Conservation (phyloP, 2,888 invertebrate genomes). For the Parapristionchus giblindavisi region DNA sequence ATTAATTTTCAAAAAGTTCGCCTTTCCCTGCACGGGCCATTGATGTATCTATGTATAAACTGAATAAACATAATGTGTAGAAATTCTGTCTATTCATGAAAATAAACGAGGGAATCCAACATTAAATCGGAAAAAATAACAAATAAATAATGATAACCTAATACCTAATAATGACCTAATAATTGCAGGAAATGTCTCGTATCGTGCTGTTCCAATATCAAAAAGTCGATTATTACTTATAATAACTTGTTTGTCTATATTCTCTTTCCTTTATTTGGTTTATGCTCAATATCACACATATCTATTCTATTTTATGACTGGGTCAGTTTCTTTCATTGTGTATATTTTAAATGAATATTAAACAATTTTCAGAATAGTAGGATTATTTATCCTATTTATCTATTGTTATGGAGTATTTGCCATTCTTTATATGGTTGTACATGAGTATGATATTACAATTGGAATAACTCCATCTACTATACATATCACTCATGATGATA, state of each 20-base stretch:
- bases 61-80: too few species aligned
- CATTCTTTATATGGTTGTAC: conserved; percentile 50
- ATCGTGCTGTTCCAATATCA: conserved; percentile 50
- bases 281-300: conserved; percentile 52
- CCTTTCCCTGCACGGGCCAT: too few species aligned
- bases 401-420: conserved; percentile 52
- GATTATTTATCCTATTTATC: conserved; percentile 46
- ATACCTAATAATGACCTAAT: not conserved
- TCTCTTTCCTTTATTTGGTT: conserved; percentile 49
- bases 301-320: conserved; percentile 53
- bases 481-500: not conserved
- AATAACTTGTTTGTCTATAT: conserved; percentile 44
- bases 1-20: too few species aligned
- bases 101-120: too few species aligned
- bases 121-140: too few species aligned
- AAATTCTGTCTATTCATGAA: too few species aligned
- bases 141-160: too few species aligned
- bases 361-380: conserved; percentile 45
- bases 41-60: too few species aligned
- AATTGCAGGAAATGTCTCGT: conserved; percentile 33
- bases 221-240: conserved; percentile 45
- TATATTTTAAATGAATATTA: not conserved
- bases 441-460: conserved; percentile 39
- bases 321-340: conserved; percentile 39
- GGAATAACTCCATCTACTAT: not conserved